A percentile compares a stretch with the other conserved stretches of the same genome.
These are phyloP conservation scores for Aplysia californica DNA, from an alignment of 1,140 invertebrate species.

Conservation along the genomic window DNA sequence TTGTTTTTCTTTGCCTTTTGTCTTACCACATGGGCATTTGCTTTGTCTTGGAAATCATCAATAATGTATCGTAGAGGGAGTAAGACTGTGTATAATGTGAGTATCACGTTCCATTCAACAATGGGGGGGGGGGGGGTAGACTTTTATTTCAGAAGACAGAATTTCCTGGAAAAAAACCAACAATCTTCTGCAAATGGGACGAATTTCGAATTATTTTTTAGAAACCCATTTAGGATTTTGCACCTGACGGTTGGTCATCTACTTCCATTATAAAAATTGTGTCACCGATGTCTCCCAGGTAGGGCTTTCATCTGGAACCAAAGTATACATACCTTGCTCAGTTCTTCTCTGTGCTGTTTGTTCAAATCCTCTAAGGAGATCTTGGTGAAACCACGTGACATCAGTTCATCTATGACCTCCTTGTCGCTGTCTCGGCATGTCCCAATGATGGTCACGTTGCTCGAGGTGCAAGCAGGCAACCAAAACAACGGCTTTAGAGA, in stretches of 20 bases:
- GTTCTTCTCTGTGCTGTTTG: not conserved
- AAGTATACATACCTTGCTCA: slow-evolving; percentile 14
- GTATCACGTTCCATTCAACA: too few species aligned
- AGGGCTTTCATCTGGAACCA: not conserved
- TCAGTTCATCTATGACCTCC: slow-evolving; percentile 4
- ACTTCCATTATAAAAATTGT: not conserved
- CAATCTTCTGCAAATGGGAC: too few species aligned
- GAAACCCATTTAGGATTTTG: too few species aligned
- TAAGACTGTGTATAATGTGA: too few species aligned
- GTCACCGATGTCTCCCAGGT: not conserved
- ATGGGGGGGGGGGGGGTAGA: too few species aligned
- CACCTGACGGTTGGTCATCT: not conserved
- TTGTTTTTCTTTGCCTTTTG: too few species aligned
- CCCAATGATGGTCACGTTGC: slow-evolving; percentile 5
- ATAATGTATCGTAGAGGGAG: too few species aligned
- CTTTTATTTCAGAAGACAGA: too few species aligned
- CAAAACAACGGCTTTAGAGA: slow-evolving; percentile 22
- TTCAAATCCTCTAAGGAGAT: not conserved
- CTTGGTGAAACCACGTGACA: not conserved
- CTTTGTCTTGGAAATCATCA: too few species aligned
- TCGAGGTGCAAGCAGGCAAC: not conserved
- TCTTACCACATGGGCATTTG: too few species aligned
- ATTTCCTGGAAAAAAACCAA: too few species aligned
- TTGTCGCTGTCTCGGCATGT: slow-evolving; percentile 8
- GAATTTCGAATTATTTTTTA: too few species aligned